Evolutionary conservation across 2,888 invertebrate species (phyloP).

Genomic region (Cantharis rufa): DNA sequence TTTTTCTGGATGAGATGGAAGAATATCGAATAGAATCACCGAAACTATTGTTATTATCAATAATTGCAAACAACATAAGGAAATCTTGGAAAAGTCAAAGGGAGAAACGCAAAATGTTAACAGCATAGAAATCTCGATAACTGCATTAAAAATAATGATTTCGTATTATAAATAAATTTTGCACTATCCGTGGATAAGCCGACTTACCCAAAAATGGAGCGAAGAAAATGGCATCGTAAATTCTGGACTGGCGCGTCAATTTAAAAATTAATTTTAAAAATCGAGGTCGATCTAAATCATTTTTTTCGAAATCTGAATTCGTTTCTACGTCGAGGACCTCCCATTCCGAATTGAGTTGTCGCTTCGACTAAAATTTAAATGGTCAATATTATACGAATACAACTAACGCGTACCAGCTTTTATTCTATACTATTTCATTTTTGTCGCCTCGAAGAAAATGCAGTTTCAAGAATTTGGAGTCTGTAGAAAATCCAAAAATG

Average conservation of each 20-base stretch:
- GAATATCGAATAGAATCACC: slow-evolving; percentile 40
- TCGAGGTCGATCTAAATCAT: slow-evolving; percentile 26
- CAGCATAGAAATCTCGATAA: slow-evolving; percentile 44
- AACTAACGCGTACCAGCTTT: not conserved
- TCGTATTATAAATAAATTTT: not conserved
- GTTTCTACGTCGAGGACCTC: slow-evolving; percentile 14
- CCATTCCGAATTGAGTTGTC: slow-evolving; percentile 32
- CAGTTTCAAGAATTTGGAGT: slow-evolving; percentile 39
- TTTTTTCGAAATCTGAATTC: slow-evolving; percentile 8
- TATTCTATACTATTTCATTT: slow-evolving; percentile 39
- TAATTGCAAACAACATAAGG: slow-evolving; percentile 46
- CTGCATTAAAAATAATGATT: slow-evolving; percentile 35
- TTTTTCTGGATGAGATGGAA: slow-evolving; percentile 45
- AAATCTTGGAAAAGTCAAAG: slow-evolving; percentile 47
- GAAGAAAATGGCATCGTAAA: slow-evolving; percentile 45
- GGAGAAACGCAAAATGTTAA: slow-evolving; percentile 51
- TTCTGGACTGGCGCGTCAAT: slow-evolving; percentile 42
- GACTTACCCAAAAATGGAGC: slow-evolving; percentile 48
- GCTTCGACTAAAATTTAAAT: slow-evolving; percentile 8
- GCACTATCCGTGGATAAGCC: not conserved
- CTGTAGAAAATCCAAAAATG: slow-evolving; percentile 50
- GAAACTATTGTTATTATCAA: slow-evolving; percentile 44
- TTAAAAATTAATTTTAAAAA: slow-evolving; percentile 41
- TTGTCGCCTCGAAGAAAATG: slow-evolving; percentile 36
- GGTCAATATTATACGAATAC: not conserved